These are phyloP conservation scores for Xiphorhynchus elegans DNA, from an alignment of 2,113 vertebrate genomes.

Conservation along the genomic window DNA sequence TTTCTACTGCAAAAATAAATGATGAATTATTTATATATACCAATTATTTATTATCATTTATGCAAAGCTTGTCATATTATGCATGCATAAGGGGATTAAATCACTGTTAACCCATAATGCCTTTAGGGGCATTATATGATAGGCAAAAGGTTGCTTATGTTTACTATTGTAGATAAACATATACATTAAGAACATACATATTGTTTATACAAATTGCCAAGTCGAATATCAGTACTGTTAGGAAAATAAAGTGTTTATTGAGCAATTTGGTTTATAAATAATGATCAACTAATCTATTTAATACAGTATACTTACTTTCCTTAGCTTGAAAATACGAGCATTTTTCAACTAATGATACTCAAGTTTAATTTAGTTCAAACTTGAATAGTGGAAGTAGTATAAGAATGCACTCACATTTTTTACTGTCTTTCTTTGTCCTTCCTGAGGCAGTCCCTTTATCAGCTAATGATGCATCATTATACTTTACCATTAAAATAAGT, in stretches of 20 bases:
- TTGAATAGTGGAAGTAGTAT: not conserved
- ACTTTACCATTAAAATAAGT: slow-evolving; percentile 6
- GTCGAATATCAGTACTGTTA: slow-evolving; percentile 5
- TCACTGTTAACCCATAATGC: slow-evolving; percentile 89
- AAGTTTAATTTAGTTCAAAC: slow-evolving; percentile 8
- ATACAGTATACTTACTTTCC: not conserved
- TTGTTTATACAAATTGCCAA: slow-evolving; percentile 33
- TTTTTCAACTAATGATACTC: not conserved
- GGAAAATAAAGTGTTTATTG: slow-evolving; percentile 5
- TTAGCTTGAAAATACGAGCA: not conserved
- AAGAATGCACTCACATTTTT: not conserved
- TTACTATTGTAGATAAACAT: slow-evolving; percentile 57
- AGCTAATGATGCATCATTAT: not conserved
- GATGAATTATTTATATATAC: slow-evolving; percentile 98
- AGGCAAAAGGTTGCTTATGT: slow-evolving; percentile 69
- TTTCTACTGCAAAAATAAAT: slow-evolving; percentile 95
- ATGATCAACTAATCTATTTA: not conserved
- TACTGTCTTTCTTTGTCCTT: not conserved
- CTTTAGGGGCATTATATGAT: slow-evolving; percentile 76
- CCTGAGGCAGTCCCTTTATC: slow-evolving; percentile 15
- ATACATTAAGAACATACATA: slow-evolving; percentile 38
- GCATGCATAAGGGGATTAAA: slow-evolving; percentile 96
- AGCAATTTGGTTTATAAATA: not conserved
- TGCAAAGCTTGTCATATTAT: slow-evolving; percentile 98
- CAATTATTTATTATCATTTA: slow-evolving; percentile 99